Evolutionary conservation across 2,888 invertebrate species (phyloP), one percentile per base, ranked within the genome.

Genomic region (Erebia palarica): DNA sequence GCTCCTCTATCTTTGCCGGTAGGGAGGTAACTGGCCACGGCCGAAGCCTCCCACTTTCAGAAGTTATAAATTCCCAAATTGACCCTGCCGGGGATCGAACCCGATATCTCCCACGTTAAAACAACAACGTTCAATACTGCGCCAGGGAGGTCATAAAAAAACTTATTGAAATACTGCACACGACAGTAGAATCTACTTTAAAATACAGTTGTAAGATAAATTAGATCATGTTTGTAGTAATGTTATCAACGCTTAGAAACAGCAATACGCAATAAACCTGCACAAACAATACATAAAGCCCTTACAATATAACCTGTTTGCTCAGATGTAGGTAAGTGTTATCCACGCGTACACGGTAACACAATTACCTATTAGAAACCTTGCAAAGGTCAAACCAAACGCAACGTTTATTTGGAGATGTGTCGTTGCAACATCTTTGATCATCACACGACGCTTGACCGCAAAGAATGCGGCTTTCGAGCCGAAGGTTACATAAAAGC

Each of bases 401-500:
- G 76, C 74, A 75, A 70, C 73, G 65, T 77, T 73, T 74, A 77
- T 77, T 77, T 75, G 75, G 75, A 77, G 74, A 78, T 36, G 76
- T 75, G 71, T 65, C 68, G 73, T 85, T 88, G 87, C 89, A 83
- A 85, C 90, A 91, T 89, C 89, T 85, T 83, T 85, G 77, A 78
- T 80, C 82, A 82, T 80, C 82, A 79, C 75, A 79, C 77, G 75
- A 83, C 84, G 87, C 82, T 89, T 90, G 91, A 90, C 91, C 91
- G 86, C 89, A 91, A 75, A 91, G 90, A 88, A 92, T 91, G 89
- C 80, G 83, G 86, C 88, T 90, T 88, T 87, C 86, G 81, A 86
- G 82, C 78, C 83, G 91, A 92, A 92, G 92, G 92, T 91, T 92
- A 89, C 89, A 86, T 87, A 88, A 90, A 91, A 87, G 84, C 86